phyloP scores from a whole-genome alignment of 2,888 invertebrate genomes.

The Matsumyia berberina region DNA sequence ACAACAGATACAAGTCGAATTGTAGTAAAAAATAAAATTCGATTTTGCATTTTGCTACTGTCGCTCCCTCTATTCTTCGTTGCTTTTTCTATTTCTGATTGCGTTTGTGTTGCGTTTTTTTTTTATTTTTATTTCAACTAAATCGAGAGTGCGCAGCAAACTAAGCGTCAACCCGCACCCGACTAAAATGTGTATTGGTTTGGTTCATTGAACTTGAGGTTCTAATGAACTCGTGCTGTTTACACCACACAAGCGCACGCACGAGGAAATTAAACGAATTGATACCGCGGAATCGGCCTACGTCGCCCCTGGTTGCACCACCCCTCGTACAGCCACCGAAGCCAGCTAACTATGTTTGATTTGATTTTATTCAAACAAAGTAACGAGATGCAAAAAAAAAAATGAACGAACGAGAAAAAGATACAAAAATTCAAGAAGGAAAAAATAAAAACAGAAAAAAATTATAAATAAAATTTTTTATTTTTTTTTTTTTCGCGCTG shows the following conservation, averaged over 20 bases:
- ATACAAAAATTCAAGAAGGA: neutral
- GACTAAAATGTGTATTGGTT: constrained; percentile 67
- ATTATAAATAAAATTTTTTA: constrained; percentile 41
- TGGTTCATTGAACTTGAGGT: constrained; percentile 75
- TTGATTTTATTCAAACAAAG: constrained; percentile 74
- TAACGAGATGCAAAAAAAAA: constrained; percentile 59
- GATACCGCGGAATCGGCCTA: constrained; percentile 69
- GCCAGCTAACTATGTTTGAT: constrained; percentile 68
- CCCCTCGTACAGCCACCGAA: neutral
- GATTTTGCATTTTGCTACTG: neutral
- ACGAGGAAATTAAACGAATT: constrained; percentile 76
- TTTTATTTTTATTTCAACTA: constrained; percentile 54
- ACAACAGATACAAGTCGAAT: neutral
- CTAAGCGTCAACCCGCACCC: constrained; percentile 29
- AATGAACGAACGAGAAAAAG: no score
- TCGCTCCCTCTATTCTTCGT: neutral
- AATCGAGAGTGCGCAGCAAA: constrained; percentile 45
- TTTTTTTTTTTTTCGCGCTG: constrained; percentile 18
- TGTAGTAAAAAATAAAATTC: neutral
- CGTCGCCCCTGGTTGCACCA: constrained; percentile 25
- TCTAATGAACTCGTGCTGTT: constrained; percentile 71
- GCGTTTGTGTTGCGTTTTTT: constrained; percentile 9
- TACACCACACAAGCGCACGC: constrained; percentile 65
- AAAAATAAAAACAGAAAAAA: constrained; percentile 9
- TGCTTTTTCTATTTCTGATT: neutral